Conservation (phyloP, 2,888 invertebrate genomes). For the Conistra vaccinii region DNA sequence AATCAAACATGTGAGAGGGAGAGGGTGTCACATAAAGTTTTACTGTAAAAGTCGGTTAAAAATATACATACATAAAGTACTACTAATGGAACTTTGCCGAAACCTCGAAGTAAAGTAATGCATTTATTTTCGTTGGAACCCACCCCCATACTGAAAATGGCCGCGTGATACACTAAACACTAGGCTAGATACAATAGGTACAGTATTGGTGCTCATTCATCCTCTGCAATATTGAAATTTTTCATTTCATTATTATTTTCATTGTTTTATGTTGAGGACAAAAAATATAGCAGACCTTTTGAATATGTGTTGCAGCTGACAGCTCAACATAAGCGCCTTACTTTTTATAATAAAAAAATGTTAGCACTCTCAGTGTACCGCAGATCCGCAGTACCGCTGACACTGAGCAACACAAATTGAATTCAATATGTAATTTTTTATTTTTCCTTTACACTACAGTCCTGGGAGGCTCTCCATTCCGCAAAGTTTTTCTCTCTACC, state of each 20-base stretch:
- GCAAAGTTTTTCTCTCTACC: conserved; percentile 60
- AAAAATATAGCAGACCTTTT: conserved; percentile 3
- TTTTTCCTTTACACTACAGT: conserved; percentile 49
- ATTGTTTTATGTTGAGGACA: background rate
- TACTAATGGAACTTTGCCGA: background rate
- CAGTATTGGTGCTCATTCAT: background rate
- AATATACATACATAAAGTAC: background rate
- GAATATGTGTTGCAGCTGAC: conserved; percentile 6
- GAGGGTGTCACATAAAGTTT: background rate
- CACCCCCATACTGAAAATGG: background rate
- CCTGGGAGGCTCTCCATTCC: conserved; percentile 43
- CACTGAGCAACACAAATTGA: conserved; percentile 57
- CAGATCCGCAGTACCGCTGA: background rate
- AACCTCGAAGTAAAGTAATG: background rate
- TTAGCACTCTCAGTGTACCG: background rate
- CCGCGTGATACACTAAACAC: no score
- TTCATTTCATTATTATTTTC: conserved; percentile 9
- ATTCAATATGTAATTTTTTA: conserved; percentile 67
- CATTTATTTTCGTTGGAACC: no score
- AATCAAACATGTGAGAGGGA: background rate
- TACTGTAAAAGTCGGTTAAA: background rate
- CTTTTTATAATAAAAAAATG: conserved; percentile 23
- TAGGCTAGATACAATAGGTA: background rate
- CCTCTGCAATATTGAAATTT: background rate
- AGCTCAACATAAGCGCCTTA: conserved; percentile 18